Conservation (phyloP, 1,140 invertebrate species). For the Drosophila mauritiana region DNA sequence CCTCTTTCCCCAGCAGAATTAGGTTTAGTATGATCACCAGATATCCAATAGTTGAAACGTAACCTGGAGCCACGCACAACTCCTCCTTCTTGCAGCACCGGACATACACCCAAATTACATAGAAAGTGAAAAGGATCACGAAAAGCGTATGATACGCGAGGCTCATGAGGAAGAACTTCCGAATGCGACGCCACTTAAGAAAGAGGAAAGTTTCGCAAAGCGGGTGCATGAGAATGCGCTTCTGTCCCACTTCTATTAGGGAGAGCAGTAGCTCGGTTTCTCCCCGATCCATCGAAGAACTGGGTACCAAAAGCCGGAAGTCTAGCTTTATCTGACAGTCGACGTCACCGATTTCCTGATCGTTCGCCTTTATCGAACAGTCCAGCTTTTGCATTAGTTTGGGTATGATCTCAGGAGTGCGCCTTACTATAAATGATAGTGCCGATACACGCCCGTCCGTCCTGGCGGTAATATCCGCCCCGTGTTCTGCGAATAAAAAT, state of each 20-base stretch:
- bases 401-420: conserved; percentile 91
- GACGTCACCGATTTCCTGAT: conserved; percentile 92
- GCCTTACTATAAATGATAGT: conserved; percentile 91
- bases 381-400: conserved; percentile 90
- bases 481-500: conserved; percentile 86
- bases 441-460: conserved; percentile 93
- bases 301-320: conserved; percentile 89
- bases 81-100: conserved; percentile 78
- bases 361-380: conserved; percentile 90
- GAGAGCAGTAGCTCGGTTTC: conserved; percentile 90
- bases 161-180: conserved; percentile 93
- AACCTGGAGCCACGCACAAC: conserved; percentile 85
- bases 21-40: conserved; percentile 87
- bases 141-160: conserved; percentile 91
- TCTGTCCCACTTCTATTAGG: conserved; percentile 91
- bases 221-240: conserved; percentile 91
- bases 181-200: conserved; percentile 92
- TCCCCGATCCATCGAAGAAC: conserved; percentile 85
- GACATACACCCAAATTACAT: conserved; percentile 87
- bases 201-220: conserved; percentile 92
- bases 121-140: conserved; percentile 89
- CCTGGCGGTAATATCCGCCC: conserved; percentile 92
- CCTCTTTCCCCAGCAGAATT: conserved; percentile 88
- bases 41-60: conserved; percentile 86
- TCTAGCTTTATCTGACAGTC: conserved; percentile 93